Evolutionary conservation across 2,888 invertebrate genomes (phyloP).

Genomic region (Patella depressa): DNA sequence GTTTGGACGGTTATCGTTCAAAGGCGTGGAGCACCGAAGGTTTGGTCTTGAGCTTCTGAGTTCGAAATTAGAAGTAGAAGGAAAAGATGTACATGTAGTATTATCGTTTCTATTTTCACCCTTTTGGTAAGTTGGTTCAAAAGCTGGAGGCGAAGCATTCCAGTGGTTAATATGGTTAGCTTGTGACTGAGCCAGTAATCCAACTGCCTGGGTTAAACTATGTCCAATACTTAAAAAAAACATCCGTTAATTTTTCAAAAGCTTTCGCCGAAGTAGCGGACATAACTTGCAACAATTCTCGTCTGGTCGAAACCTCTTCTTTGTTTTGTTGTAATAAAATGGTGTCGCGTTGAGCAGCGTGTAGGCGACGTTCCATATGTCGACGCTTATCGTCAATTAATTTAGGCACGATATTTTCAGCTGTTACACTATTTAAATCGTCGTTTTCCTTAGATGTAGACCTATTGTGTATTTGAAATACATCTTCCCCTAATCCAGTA

Average conservation of each 20-base stretch:
- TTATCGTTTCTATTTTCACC: too few species aligned
- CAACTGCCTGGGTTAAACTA: neutral
- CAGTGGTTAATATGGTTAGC: neutral
- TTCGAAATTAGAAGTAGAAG: too few species aligned
- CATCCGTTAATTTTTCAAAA: neutral
- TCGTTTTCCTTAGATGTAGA: neutral
- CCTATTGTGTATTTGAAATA: neutral
- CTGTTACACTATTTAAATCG: too few species aligned
- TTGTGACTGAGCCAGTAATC: conserved; percentile 1
- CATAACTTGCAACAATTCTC: neutral
- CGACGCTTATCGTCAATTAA: neutral
- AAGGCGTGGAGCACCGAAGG: too few species aligned
- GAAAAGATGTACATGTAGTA: too few species aligned
- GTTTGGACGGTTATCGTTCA: too few species aligned
- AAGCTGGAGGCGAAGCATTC: too few species aligned
- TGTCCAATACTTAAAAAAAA: neutral
- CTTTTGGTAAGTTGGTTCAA: too few species aligned
- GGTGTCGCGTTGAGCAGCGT: neutral
- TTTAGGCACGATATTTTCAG: neutral
- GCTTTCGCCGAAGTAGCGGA: neutral
- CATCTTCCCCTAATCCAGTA: neutral
- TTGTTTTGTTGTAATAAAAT: neutral
- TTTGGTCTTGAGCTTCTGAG: too few species aligned
- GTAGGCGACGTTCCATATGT: conserved; percentile 5
- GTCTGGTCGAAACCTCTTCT: neutral